A percentile compares a stretch with the other conserved stretches of the same genome.
Evolutionary conservation across 1,140 invertebrate species (phyloP).

Genomic region (Pantala flavescens): DNA sequence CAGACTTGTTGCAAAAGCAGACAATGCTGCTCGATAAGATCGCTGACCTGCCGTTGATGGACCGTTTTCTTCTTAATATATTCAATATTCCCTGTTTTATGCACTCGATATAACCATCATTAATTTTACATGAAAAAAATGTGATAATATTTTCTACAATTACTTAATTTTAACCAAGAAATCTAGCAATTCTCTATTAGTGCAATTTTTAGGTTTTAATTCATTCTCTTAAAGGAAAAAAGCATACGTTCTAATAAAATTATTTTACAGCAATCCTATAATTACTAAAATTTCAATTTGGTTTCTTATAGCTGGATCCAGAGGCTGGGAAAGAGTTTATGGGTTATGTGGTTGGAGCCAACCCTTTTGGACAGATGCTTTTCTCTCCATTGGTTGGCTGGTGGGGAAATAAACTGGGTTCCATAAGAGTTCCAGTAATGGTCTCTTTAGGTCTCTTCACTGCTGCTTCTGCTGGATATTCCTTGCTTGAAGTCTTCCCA

Average conservation of each 20-base stretch:
- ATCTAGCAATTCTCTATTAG: not conserved
- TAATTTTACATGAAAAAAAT: too few species aligned
- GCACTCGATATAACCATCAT: too few species aligned
- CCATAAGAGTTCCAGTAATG: conserved; percentile 59
- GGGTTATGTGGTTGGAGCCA: conserved; percentile 75
- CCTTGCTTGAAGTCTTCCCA: conserved; percentile 56
- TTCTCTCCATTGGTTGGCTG: conserved; percentile 77
- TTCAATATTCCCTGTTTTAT: too few species aligned
- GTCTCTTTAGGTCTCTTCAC: conserved; percentile 61
- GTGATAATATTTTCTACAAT: too few species aligned
- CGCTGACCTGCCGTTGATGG: too few species aligned
- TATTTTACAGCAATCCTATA: too few species aligned
- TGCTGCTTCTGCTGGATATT: conserved; percentile 65
- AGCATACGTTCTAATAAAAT: too few species aligned
- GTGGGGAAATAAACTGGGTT: conserved; percentile 66
- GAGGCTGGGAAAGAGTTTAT: conserved; percentile 67
- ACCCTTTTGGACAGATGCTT: conserved; percentile 78
- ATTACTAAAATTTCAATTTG: too few species aligned
- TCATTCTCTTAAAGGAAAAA: not conserved
- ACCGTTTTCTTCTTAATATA: too few species aligned
- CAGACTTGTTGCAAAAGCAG: too few species aligned
- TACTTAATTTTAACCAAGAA: too few species aligned
- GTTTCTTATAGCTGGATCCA: conserved; percentile 57
- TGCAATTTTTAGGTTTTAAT: not conserved
- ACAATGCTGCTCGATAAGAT: too few species aligned